Base-by-base conservation (phyloP, 2,888 invertebrate genomes). In the Acrobasis suavella region DNA sequence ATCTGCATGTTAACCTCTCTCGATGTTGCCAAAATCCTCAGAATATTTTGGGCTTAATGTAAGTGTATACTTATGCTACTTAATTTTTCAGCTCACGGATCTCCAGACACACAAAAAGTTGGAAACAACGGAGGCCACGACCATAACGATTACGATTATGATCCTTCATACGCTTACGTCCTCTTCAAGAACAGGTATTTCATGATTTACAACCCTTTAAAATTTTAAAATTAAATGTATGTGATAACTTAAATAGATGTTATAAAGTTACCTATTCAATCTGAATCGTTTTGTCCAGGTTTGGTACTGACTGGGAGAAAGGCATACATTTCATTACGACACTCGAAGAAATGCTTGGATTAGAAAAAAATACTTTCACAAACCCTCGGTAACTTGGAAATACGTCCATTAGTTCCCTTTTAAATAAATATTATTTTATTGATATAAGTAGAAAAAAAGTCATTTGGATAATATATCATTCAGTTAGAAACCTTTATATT, bases 91-190 rank as follows among this genome's bases (percentile, higher is more conserved):
- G 91, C 80, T 64, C 81, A 82, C 56, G 86, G 80, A 62, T 68
- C 72, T 1, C 65, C 78, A n/a, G 76, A 75, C 55, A 74, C 76
- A 55, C 83, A 85, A 63, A 82, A 78, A 59, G 60, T 72, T 10
- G 75, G 71, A 37, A 79, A 75, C 62, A 73, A 74, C 61, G 76
- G 70, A 58, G 81, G 77, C 50, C 86, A 86, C 60, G 79, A 93
- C 74, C 94, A 94, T 77, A 93, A 93, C 72, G 93, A 93, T 68
- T 94, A 93, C 76, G 92, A 93, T 67, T 95, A 96, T 55, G 96
- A 97, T 77, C 94, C 96, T 17, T 96, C 96, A 71, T 96, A 95
- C 78, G 95, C 97, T 2, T 96, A 96, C 82, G 95, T 98, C 65
- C 93, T 94, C 71, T 95, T 97, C 67, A 95, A 95, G 78, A 95